Percentiles rank a stretch among this genome's conserved stretches.
These are phyloP conservation scores for Anabacerthia variegaticeps DNA, from an alignment of 2,797 vertebrate genomes.

Conservation along the genomic window DNA sequence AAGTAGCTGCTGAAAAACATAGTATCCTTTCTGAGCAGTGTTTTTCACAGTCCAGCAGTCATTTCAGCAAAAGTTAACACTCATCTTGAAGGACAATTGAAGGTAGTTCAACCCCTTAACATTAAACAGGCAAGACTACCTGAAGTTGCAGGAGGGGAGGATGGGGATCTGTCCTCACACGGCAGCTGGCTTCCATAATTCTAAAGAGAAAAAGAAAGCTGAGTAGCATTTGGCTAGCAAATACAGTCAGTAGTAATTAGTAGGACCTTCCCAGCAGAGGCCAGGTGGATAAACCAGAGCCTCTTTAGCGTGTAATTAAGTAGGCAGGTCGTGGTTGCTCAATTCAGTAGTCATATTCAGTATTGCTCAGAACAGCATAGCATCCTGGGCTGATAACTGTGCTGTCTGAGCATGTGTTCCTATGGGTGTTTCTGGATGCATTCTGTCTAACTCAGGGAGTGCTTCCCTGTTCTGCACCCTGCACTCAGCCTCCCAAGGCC, in stretches of 20 bases:
- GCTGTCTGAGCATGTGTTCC: not conserved
- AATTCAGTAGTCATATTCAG: not conserved
- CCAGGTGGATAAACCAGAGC: not conserved
- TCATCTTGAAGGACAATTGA: not conserved
- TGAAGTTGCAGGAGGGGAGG: conserved; percentile 63
- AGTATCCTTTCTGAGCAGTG: not conserved
- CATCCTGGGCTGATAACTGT: not conserved
- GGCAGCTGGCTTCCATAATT: conserved; percentile 66
- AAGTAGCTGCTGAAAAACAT: not conserved
- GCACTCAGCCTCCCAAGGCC: not conserved
- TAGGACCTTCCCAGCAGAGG: not conserved
- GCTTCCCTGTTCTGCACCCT: not conserved
- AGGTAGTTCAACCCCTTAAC: not conserved
- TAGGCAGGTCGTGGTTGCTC: not conserved
- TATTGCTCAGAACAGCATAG: not conserved
- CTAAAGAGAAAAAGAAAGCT: conserved; percentile 32
- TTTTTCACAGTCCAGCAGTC: conserved; percentile 8
- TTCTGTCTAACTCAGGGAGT: not conserved
- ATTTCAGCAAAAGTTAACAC: not conserved
- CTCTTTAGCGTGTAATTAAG: not conserved
- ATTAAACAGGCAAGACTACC: conserved; percentile 55
- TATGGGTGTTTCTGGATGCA: not conserved
- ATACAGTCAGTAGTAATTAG: not conserved
- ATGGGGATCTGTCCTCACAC: conserved; percentile 68
- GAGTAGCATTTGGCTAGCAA: not conserved